Evolutionary conservation across 2,113 vertebrate genomes (phyloP), one percentile per base, ranked within the genome.

Genomic region (Sphaerodactylus townsendi): DNA sequence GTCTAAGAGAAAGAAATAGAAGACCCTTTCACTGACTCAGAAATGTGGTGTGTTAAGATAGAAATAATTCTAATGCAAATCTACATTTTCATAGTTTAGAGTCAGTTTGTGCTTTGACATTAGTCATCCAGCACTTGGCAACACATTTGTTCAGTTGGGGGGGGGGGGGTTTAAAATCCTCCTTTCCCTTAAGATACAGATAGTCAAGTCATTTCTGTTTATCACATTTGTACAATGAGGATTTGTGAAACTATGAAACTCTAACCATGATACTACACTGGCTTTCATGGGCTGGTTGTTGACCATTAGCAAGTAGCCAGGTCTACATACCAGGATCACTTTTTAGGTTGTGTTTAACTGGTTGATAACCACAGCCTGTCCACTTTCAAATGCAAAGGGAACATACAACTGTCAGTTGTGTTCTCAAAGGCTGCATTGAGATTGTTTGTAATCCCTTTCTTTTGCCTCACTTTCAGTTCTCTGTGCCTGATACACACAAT

Each of bases 11-110:
- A 64, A 37, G 50, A 65, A 85, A 72, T 30, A 35, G 19, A 17
- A 41, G 53, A 72, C 64, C 48, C 69, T 69, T 69, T 69, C 66
- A 77, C 23, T 85, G n/a, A 65, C 53, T 79, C 68, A 79, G 75
- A 85, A 85, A 85, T 71, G 56, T 85, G 76, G 62, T 53, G 46
- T 79, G 53, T 78, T 77, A 70, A 78, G 37, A 50, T 59, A 28
- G 37, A 77, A 85, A 41, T 85, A 46, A n/a, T n/a, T 79, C 21
- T 23, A 79, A 62, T 71, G 83, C 39, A 59, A 77, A 59, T 72
- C 79, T 72, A 85, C 35, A 84, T 53, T 50, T 39, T 17, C 64
- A 69, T 84, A 69, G 68, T 69, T 77, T 77, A 41, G 46, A 56
- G 77, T 30, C 25, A 7, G 30, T 33, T 8, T 13, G 33, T 79